phyloP scores from a whole-genome alignment of 2,113 vertebrate genomes.

The Saguinus midas region DNA sequence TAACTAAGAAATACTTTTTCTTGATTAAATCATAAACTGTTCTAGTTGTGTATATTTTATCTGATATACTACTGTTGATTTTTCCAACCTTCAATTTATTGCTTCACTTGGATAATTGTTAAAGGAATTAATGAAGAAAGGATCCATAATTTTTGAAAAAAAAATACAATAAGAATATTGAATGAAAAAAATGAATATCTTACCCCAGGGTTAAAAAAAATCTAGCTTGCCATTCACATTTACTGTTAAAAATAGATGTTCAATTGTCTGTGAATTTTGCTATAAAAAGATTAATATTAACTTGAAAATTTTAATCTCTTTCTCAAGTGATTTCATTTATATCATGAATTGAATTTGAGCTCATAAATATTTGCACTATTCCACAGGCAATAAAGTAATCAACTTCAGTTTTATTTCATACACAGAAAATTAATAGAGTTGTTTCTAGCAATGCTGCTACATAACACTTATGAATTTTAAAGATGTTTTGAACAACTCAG shows the following conservation, averaged over 20 bases:
- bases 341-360: slow-evolving; percentile 31
- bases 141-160: neutral
- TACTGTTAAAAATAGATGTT: neutral
- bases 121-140: neutral
- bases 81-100: neutral
- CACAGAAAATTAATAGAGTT: slow-evolving; percentile 56
- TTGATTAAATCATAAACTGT: neutral
- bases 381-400: slow-evolving; percentile 29
- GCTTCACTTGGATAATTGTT: slow-evolving; percentile 40
- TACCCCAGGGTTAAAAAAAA: neutral
- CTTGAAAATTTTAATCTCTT: slow-evolving; percentile 18
- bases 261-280: neutral
- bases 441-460: neutral
- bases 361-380: slow-evolving; percentile 37
- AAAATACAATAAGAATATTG: neutral
- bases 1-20: slow-evolving; percentile 22
- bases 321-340: slow-evolving; percentile 47
- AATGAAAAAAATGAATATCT: neutral
- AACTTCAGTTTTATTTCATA: slow-evolving; percentile 60
- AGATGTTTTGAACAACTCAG: slow-evolving; percentile 39
- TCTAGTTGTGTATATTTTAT: slow-evolving; percentile 54
- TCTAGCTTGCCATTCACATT: neutral
- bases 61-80: slow-evolving; percentile 39
- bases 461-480: slow-evolving; percentile 50
- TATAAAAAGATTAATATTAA: neutral